Conservation (phyloP, 2,113 vertebrate species). For the Pogona vitticeps region DNA sequence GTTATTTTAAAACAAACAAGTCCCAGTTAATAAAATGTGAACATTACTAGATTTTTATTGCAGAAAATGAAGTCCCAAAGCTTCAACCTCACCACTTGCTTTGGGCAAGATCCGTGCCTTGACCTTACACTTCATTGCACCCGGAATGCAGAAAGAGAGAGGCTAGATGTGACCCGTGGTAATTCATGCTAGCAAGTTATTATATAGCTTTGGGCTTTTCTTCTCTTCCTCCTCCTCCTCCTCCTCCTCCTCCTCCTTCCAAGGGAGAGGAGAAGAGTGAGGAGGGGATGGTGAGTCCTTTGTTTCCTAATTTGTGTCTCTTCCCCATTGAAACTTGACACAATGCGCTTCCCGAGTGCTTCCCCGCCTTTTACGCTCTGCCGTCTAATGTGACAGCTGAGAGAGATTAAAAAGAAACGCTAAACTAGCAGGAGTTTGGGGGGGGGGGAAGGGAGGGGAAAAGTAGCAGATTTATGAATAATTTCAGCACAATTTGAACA, state of each 20-base stretch:
- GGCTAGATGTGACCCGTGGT: not conserved
- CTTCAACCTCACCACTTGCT: not conserved
- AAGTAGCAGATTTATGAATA: constrained; percentile 85
- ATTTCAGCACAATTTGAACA: constrained; percentile 84
- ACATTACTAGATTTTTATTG: not conserved
- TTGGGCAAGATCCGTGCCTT: not conserved
- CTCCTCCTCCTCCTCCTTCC: not conserved
- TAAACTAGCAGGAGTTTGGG: constrained; percentile 76
- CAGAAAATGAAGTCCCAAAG: not conserved
- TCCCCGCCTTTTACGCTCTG: constrained; percentile 63
- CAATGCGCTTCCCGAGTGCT: constrained; percentile 64
- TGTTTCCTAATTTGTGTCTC: constrained; percentile 73
- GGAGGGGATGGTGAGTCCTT: constrained; percentile 56
- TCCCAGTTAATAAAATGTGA: not conserved
- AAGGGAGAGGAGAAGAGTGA: constrained; percentile 41
- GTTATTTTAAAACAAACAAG: not conserved
- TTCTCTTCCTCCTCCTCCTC: not conserved
- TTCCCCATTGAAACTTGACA: constrained; percentile 77
- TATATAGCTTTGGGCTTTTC: not conserved
- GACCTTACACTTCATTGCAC: not conserved
- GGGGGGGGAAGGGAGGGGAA: constrained; percentile 53
- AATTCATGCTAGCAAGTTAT: not conserved
- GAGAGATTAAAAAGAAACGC: constrained; percentile 83
- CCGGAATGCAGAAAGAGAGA: not conserved
- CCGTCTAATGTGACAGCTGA: constrained; percentile 79